phyloP scores from a whole-genome alignment of 2,113 vertebrate species.

The Xyrauchen texanus region DNA sequence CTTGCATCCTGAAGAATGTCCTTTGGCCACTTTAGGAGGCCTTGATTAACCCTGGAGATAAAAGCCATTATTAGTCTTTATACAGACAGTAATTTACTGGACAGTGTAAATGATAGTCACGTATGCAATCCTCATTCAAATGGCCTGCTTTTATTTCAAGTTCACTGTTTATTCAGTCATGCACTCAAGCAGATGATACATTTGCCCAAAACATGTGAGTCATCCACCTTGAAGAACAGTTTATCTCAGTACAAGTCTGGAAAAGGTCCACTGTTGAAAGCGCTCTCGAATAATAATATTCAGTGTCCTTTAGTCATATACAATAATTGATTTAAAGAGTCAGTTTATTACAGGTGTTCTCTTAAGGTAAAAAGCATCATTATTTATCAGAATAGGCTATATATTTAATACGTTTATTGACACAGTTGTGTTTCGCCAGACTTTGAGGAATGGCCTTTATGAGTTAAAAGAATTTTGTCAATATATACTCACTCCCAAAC shows the following conservation, averaged over 20 bases:
- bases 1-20: conserved; percentile 12
- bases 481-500: not conserved
- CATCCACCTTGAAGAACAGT: not conserved
- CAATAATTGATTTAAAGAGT: not conserved
- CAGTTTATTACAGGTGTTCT: not conserved
- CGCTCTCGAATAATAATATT: not conserved
- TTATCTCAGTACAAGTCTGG: conserved; percentile 9
- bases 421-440: not conserved
- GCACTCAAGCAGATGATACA: not conserved
- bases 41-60: not conserved
- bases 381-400: not conserved
- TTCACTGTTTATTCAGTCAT: not conserved
- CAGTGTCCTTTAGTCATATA: not conserved
- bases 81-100: not conserved
- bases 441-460: not conserved
- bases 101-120: not conserved
- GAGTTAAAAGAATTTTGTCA: not conserved
- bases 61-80: not conserved
- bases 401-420: not conserved
- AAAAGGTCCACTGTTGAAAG: not conserved
- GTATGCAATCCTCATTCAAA: not conserved
- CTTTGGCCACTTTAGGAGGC: not conserved
- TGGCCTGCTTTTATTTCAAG: not conserved
- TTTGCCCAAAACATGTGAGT: not conserved
- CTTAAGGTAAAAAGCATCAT: not conserved